Base-by-base conservation (phyloP, 2,797 vertebrate species). In the Streptopelia turtur region DNA sequence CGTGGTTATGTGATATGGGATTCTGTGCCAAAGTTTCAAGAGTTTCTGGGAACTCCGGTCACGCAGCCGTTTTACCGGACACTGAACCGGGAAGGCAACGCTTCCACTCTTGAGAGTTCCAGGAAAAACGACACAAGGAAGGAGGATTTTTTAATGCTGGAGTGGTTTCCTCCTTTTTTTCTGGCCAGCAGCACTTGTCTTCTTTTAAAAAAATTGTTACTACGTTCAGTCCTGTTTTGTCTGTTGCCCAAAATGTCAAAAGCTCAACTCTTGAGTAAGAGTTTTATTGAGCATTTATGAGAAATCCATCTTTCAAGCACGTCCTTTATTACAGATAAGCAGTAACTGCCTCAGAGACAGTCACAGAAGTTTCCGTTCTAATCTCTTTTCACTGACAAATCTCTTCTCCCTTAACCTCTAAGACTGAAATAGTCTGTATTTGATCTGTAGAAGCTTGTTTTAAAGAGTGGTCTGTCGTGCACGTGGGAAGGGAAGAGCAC, bases 11-110 rank as follows among this genome's bases (percentile, higher is more conserved):
- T 21, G 41, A 35, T 37, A 57, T 8, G 21, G 59, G 59, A 59
- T 79, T 88, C 55, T 91, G 37, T 90, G 93, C 89, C 94, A 90
- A 37, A 80, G 27, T 69, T 81, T 23, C 59, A 6, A 28, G 76
- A 41, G 78, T 94, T 97, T 89, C 96, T 92, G 76, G 90, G 93
- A 96, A 96, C 35, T 78, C 15, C 10, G 13, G 68, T 91, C 69
- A 76, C 78, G 69, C 3, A 0, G 30, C 72, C 35, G n/a, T 39
- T 63, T 93, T 94, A 57, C 49, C 49, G 87, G 87, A 90, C 41
- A 72, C 25, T 59, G 37, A 13, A 21, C 47, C 45, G 74, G 85
- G 84, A 90, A 85, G n/a, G 23, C 74, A 80, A 57, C 15, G 3
- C 79, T 86, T 90, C 78, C 60, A 70, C 27, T 79, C 52, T 60